phyloP scores from a whole-genome alignment of 2,888 invertebrate genomes.

The Drosophila pseudotalamancana region DNA sequence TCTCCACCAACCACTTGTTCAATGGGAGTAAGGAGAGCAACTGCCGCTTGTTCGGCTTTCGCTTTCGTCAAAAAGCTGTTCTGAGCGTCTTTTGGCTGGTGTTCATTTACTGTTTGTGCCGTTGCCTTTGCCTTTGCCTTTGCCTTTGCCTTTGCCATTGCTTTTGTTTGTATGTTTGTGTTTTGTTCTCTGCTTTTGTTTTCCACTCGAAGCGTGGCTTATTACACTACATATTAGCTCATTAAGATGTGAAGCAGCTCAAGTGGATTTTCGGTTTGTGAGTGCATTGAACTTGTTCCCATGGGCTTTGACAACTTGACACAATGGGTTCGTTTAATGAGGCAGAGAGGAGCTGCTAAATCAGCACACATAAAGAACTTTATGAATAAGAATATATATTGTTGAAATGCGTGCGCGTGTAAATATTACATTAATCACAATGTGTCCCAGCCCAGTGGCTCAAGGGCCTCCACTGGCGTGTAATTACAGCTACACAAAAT shows the following conservation, averaged over 20 bases:
- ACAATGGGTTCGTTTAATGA: conserved; percentile 24
- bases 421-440: conserved; percentile 69
- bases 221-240: conserved; percentile 20
- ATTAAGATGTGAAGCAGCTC: conserved; percentile 21
- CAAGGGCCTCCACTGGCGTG: conserved; percentile 18
- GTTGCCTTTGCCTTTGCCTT: neutral
- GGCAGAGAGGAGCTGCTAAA: conserved; percentile 14
- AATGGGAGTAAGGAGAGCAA: conserved; percentile 5
- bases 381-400: neutral
- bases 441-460: conserved; percentile 5
- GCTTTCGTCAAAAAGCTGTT: conserved; percentile 64
- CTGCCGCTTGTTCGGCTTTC: conserved; percentile 48
- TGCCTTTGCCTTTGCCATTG: conserved; percentile 1
- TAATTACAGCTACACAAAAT: conserved; percentile 53
- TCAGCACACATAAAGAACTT: neutral
- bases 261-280: conserved; percentile 15
- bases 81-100: conserved; percentile 17
- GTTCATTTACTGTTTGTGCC: conserved; percentile 12
- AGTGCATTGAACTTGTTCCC: conserved; percentile 56
- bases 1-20: conserved; percentile 51
- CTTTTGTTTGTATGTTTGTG: conserved; percentile 12
- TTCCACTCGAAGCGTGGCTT: conserved; percentile 14
- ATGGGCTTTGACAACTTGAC: conserved; percentile 4
- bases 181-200: conserved; percentile 3
- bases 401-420: conserved; percentile 54